Conservation (phyloP, 2,888 invertebrate species). For the Achlya flavicornis region DNA sequence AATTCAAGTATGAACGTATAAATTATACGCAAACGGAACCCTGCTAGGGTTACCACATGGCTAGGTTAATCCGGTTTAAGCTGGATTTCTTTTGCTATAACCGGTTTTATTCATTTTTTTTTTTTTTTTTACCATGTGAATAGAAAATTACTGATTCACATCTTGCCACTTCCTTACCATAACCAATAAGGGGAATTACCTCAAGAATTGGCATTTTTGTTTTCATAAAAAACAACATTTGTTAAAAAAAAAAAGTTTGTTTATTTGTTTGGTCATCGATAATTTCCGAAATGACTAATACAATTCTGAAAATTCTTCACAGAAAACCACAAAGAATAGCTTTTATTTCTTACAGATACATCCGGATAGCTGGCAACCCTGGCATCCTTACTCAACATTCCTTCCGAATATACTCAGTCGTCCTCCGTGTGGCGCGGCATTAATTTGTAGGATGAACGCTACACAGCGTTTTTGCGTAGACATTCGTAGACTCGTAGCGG, state of each 20-base stretch:
- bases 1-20: conserved; percentile 3
- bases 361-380: no score
- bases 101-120: neutral
- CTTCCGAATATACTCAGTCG: conserved; percentile 30
- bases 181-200: no score
- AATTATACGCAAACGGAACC: neutral
- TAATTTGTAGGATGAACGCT: conserved; percentile 45
- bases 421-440: conserved; percentile 24
- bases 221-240: no score
- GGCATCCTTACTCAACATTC: conserved; percentile 29
- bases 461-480: conserved; percentile 43
- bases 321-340: no score
- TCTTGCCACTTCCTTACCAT: no score
- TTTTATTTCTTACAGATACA: neutral
- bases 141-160: neutral
- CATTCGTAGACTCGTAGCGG: conserved; percentile 16
- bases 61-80: neutral
- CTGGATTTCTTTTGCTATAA: neutral
- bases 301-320: no score
- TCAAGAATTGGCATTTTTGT: no score
- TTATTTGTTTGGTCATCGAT: no score
- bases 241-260: no score
- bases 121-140: neutral
- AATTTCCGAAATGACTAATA: no score
- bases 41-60: neutral